These are phyloP conservation scores for Asarcornis scutulata DNA, from an alignment of 2,113 vertebrate species.

Conservation along the genomic window DNA sequence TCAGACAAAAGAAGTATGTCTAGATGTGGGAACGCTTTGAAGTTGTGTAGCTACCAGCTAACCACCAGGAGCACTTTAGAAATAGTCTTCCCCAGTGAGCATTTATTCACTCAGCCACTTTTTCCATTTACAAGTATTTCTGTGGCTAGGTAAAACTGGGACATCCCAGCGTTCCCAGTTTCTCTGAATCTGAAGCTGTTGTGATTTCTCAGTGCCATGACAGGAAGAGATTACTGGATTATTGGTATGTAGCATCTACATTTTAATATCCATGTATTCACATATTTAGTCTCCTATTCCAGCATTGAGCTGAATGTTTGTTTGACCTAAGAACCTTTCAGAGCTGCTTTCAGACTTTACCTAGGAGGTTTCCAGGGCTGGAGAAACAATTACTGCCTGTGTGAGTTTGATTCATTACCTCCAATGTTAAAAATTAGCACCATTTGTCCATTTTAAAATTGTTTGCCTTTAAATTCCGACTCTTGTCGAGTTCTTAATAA, in stretches of 20 bases:
- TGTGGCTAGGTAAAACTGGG: not conserved
- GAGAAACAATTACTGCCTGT: not conserved
- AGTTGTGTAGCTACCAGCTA: not conserved
- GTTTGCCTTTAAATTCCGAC: not conserved
- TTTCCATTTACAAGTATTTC: not conserved
- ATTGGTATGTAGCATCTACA: not conserved
- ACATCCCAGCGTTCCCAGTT: not conserved
- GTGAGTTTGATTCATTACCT: not conserved
- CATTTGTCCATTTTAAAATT: slow-evolving; percentile 37
- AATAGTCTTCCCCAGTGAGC: not conserved
- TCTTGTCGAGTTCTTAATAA: slow-evolving; percentile 25
- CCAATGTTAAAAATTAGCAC: slow-evolving; percentile 6
- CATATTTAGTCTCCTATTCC: not conserved
- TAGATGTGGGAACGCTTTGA: not conserved
- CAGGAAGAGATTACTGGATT: not conserved
- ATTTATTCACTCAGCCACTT: not conserved
- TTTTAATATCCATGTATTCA: not conserved
- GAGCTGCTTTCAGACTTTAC: not conserved
- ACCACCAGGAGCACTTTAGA: not conserved
- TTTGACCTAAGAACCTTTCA: not conserved
- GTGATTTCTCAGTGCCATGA: not conserved
- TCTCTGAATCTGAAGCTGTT: not conserved
- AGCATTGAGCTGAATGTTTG: not conserved
- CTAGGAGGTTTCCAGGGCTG: not conserved
- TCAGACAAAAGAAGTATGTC: not conserved